Base-by-base conservation (phyloP, 2,797 vertebrate species). In the Sandelia bainsii region DNA sequence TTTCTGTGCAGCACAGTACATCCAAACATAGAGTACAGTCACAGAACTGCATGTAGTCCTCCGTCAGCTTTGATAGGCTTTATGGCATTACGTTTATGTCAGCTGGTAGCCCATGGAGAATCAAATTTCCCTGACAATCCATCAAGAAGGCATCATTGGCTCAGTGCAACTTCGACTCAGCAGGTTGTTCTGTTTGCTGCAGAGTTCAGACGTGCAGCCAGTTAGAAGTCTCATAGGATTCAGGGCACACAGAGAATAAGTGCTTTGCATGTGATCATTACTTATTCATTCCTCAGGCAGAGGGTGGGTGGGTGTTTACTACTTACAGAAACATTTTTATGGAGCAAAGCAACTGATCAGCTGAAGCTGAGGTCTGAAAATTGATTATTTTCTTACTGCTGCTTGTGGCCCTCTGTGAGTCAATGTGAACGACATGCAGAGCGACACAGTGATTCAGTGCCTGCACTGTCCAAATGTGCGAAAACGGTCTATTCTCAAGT, bases 201-300 rank as follows among this genome's bases (percentile, higher is more conserved):
- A 63, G 52, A 81, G 80, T 72, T 85, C 77, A 87, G 69, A 74
- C 62, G 14, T 40, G 56, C 62, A 81, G 54, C 46, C 83, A 73
- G 17, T 16, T 56, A n/a, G 68, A 60, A 42, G 44, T 62, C 69
- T 52, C 59, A 10, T 63, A 58, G 81, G 75, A 69, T 54, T 58
- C 7, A 14, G 25, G 42, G 61, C 60, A 74, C 58, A 70, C 44
- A 44, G 62, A 70, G 72, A 81, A 72, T 65, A 75, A 81, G 62
- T 72, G 69, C 80, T 80, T 87, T 79, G 81, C 80, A 77, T 87
- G 80, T 68, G 73, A 80, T 87, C 79, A 87, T 88, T 80, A 78
- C 64, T 70, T 62, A 82, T 87, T 89, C 81, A 79, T 72, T 77
- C 73, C 76, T 50, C 67, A 52, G 79, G 80, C 62, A 72, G 72